Percentiles rank a stretch among this genome's conserved stretches.
Conservation (phyloP, 2,888 invertebrate genomes). For the Acanthopleura granulata region DNA sequence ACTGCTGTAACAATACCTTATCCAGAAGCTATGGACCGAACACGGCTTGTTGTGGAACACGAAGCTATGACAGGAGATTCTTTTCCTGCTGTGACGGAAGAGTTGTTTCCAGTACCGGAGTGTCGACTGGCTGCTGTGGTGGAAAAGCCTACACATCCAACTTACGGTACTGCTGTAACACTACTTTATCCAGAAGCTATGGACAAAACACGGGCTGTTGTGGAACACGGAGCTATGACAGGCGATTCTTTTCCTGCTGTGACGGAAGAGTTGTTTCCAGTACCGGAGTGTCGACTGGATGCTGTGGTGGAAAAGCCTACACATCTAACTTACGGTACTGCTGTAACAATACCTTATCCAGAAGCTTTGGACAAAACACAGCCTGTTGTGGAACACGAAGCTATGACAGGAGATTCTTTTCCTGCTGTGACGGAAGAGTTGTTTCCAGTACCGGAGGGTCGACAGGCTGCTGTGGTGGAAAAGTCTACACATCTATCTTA, state of each 20-base stretch:
- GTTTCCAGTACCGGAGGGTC: not conserved
- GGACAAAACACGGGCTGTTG: conserved; percentile 2
- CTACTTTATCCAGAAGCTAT: not conserved
- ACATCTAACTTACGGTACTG: not conserved
- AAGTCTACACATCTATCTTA: not conserved
- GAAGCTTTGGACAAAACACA: not conserved
- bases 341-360: not conserved
- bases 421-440: conserved; percentile 9
- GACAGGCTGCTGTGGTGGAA: conserved; percentile 8
- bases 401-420: not conserved
- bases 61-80: not conserved
- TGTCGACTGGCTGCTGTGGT: conserved; percentile 4
- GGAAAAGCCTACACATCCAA: not conserved
- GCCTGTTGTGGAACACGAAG: conserved; percentile 10
- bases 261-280: not conserved
- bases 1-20: not conserved
- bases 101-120: not conserved
- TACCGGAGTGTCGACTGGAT: not conserved
- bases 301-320: conserved; percentile 12
- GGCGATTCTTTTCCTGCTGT: not conserved
- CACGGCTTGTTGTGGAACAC: conserved; percentile 3
- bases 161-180: not conserved
- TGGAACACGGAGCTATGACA: conserved; percentile 2
- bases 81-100: not conserved
- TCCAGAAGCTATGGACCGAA: not conserved